Base-by-base conservation (phyloP, 2,113 vertebrate genomes). In the Malurus elegans region DNA sequence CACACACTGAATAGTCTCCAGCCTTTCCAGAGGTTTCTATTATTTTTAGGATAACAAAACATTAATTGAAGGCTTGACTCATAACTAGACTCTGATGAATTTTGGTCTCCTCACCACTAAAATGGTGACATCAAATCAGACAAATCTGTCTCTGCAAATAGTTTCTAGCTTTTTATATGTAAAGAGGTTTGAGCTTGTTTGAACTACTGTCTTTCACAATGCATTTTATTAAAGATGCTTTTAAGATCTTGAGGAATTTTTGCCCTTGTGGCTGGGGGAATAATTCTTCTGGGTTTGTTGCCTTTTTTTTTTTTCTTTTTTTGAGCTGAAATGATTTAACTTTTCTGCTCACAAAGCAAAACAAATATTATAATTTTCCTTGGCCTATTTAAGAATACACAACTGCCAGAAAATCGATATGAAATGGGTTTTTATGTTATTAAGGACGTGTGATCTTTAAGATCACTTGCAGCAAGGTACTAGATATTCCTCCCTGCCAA, bases 151-250 rank as follows among this genome's bases (percentile, higher is more conserved):
- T 93, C 82, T 62, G 54, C 64, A 92, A 88, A 90, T 26, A 70
- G 15, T 70, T 86, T 70, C 34, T 54, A 47, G 45, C 51, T 70
- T 93, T 92, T 88, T 67, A 58, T 62, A 58, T 51, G 62, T 53
- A 61, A 90, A 88, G 79, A 73, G 11, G 18, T 29, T 34, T 73
- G 25, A 72, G 34, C 9, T 80, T 62, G 70, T 94, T 86, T 80
- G 67, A 96, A 66, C 47, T 66, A 8, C 21, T 1, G 0, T 53
- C 32, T 88, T 93, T 88, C 50, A 62, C 54, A 40, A 54, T 70
- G 32, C 20, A 62, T 88, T 92, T 96, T 90, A 58, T 88, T 88
- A 88, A 93, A 90, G 38, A 80, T 74, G 50, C 6, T 92, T 94
- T 90, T 85, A 87, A 85, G 69, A 67, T 90, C n/a, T 69, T 60